Conservation (phyloP, 2,888 invertebrate species). For the Stenodema calcarata region DNA sequence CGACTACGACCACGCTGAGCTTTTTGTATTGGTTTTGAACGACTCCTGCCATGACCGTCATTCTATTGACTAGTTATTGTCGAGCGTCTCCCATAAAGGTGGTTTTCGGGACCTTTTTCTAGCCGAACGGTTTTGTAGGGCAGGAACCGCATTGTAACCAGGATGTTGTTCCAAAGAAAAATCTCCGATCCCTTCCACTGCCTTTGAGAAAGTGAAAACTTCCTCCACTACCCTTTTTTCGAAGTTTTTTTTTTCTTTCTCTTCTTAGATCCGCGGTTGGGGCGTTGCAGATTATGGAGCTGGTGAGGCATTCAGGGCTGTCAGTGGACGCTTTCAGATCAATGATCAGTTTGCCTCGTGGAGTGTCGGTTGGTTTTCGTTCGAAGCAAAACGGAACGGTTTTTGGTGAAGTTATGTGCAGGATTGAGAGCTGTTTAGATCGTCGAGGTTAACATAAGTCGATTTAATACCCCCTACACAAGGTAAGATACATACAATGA, state of each 20-base stretch:
- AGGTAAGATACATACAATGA: too few relatives aligned
- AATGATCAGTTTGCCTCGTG: background rate
- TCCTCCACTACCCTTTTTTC: background rate
- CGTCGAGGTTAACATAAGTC: background rate
- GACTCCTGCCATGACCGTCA: too few relatives aligned
- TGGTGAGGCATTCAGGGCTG: background rate
- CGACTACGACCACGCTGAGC: too few relatives aligned
- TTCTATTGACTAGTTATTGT: background rate
- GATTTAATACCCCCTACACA: too few relatives aligned
- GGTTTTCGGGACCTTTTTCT: background rate
- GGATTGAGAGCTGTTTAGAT: background rate
- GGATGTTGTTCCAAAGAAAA: background rate
- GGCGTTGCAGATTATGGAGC: background rate
- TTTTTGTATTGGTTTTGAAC: too few relatives aligned
- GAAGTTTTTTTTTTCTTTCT: background rate
- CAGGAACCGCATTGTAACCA: slow-evolving; percentile 16
- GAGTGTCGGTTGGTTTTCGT: background rate
- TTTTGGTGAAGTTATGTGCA: background rate
- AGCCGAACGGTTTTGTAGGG: slow-evolving; percentile 7
- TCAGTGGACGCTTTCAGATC: background rate
- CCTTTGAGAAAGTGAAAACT: slow-evolving; percentile 12
- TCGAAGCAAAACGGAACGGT: background rate
- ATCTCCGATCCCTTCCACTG: background rate
- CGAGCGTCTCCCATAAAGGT: background rate
- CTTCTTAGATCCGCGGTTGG: background rate